phyloP scores from a whole-genome alignment of 2,797 vertebrate species.

The Macropus fuliginosus region DNA sequence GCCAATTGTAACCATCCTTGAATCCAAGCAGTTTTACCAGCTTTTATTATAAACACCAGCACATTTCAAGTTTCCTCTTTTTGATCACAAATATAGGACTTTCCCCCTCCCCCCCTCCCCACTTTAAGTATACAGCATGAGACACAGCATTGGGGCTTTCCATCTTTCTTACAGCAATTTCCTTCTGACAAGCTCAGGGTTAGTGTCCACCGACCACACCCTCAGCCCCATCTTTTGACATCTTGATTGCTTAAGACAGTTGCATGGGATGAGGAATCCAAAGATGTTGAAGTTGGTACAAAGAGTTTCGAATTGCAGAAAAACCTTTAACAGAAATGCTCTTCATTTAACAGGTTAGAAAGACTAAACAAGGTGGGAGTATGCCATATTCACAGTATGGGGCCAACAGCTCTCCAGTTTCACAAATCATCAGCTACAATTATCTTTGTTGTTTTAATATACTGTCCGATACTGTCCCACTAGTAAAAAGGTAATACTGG shows the following conservation, averaged over 20 bases:
- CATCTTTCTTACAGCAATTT: slow-evolving; percentile 75
- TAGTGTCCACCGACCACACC: slow-evolving; percentile 73
- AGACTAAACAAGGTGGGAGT: not conserved
- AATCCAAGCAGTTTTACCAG: slow-evolving; percentile 85
- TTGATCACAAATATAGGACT: slow-evolving; percentile 86
- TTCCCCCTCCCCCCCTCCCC: slow-evolving; percentile 79
- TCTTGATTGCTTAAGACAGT: slow-evolving; percentile 74
- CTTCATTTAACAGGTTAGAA: slow-evolving; percentile 43
- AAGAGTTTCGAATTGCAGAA: slow-evolving; percentile 52
- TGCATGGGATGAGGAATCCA: slow-evolving; percentile 69
- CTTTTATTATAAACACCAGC: slow-evolving; percentile 88
- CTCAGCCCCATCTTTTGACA: slow-evolving; percentile 73
- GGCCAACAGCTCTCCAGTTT: not conserved
- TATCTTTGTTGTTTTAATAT: slow-evolving; percentile 54
- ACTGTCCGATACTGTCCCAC: not conserved
- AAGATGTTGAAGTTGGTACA: slow-evolving; percentile 64
- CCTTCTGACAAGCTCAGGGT: slow-evolving; percentile 75
- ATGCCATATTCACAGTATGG: not conserved
- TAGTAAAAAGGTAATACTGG: not conserved
- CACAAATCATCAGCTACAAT: not conserved
- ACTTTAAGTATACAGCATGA: slow-evolving; percentile 83
- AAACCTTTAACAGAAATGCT: slow-evolving; percentile 70
- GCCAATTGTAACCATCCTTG: slow-evolving; percentile 83
- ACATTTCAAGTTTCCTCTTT: slow-evolving; percentile 86
- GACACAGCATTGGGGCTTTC: slow-evolving; percentile 82